Base-by-base conservation (phyloP, 2,797 vertebrate genomes). In the Ceryle rudis region DNA sequence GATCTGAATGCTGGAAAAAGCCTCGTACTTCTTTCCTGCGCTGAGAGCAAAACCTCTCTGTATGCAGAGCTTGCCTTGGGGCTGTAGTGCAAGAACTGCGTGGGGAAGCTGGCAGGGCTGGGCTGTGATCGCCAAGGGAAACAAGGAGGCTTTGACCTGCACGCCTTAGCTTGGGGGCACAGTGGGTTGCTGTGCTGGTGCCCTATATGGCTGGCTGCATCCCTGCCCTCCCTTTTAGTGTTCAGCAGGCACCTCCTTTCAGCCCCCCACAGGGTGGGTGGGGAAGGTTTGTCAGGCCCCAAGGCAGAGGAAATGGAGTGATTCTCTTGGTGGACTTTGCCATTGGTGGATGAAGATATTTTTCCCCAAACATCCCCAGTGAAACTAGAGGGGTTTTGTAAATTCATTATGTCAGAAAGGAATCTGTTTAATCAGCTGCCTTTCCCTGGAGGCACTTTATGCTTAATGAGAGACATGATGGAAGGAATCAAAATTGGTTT, bases 361-460 rank as follows among this genome's bases (percentile, higher is more conserved):
- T 96, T 97, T 95, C 93, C 95, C 94, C 28, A 92, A 96, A 95
- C 93, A 90, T 95, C 91, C 81, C 93, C 94, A 97, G 93, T n/a
- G 39, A 95, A 94, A 94, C 78, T 39, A 2, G 93, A 93, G 96
- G 91, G 93, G 72, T 95, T 94, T 86, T 97, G 91, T 93, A 95
- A 97, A 96, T 96, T 89, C 89, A 90, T 97, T 97, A 93, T 94
- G 91, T 96, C 97, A 96, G 82, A 61, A 96, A 96, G 95, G 95
- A 96, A 96, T 96, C 97, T 95, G 93, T 97, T 97, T 97, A 95
- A 97, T 97, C 96, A 93, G 94, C 96, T 97, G 97, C 94, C 79
- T 97, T 96, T 96, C 91, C 97, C 94, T 95, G 84, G 80, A 91
- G 97, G 92, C 13, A 3, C 46, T 96, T 95, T 85, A 70, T 28